Evolutionary conservation across 2,888 invertebrate genomes (phyloP).

Genomic region (Lasioglossum figueresi): DNA sequence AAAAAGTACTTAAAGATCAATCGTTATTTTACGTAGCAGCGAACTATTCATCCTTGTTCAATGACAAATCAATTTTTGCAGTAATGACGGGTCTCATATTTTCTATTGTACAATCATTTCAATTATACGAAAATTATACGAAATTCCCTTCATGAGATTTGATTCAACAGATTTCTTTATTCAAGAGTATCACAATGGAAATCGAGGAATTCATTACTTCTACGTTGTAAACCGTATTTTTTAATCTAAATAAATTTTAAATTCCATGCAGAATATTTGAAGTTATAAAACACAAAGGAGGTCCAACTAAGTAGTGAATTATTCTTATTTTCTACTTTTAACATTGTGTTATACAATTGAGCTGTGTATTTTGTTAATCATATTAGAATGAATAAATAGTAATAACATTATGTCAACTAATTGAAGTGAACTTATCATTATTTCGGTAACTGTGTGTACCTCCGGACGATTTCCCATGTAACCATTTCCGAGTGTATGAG

Average conservation of each 20-base stretch:
- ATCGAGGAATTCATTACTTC: background rate
- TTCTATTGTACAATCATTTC: background rate
- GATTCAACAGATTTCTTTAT: background rate
- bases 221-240: background rate
- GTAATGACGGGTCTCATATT: background rate
- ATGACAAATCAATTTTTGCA: background rate
- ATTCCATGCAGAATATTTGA: no score
- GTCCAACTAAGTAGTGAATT: no score
- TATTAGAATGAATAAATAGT: no score
- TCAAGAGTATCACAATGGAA: background rate
- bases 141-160: background rate
- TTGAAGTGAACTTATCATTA: no score
- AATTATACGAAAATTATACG: no score
- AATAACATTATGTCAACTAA: no score
- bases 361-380: no score
- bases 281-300: no score
- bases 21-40: background rate
- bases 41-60: background rate
- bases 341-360: no score
- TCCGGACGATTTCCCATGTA: no score
- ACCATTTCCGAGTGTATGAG: background rate
- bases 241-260: background rate
- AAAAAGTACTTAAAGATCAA: background rate
- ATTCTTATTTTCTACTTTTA: no score
- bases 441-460: no score